phyloP scores from a whole-genome alignment of 2,113 vertebrate species.

The Serilophus lunatus region DNA sequence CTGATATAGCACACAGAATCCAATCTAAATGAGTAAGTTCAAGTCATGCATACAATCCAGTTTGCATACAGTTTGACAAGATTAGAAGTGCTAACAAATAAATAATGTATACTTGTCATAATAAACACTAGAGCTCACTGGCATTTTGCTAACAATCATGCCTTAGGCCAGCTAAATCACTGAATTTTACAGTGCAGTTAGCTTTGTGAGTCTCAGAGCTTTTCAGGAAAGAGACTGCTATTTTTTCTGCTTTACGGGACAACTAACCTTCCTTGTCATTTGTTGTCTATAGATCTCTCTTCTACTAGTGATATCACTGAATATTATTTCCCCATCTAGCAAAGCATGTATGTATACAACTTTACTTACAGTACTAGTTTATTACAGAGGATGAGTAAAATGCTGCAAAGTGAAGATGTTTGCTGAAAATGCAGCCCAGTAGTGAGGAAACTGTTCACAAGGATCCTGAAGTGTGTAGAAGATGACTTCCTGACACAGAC shows the following conservation, averaged over 20 bases:
- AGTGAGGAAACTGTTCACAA: no score
- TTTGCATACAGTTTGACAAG: neutral
- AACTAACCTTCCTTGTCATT: neutral
- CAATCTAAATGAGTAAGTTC: neutral
- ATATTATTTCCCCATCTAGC: neutral
- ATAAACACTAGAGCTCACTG: neutral
- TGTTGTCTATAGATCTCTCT: neutral
- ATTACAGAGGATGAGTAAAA: neutral
- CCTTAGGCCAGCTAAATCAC: neutral
- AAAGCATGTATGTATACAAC: accelerated
- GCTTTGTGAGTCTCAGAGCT: neutral
- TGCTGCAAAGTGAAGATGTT: neutral
- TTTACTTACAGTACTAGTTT: neutral
- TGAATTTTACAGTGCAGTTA: neutral
- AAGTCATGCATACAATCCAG: neutral
- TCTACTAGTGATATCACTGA: neutral
- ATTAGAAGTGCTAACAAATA: neutral
- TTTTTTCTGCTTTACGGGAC: neutral
- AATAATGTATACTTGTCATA: neutral
- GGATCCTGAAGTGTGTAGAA: neutral
- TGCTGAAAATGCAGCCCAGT: neutral
- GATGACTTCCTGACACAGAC: neutral
- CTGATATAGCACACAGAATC: neutral
- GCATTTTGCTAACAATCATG: neutral
- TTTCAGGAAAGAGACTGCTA: neutral